Evolutionary conservation across 2,113 vertebrate genomes (phyloP).

Genomic region (Nothocercus julius): DNA sequence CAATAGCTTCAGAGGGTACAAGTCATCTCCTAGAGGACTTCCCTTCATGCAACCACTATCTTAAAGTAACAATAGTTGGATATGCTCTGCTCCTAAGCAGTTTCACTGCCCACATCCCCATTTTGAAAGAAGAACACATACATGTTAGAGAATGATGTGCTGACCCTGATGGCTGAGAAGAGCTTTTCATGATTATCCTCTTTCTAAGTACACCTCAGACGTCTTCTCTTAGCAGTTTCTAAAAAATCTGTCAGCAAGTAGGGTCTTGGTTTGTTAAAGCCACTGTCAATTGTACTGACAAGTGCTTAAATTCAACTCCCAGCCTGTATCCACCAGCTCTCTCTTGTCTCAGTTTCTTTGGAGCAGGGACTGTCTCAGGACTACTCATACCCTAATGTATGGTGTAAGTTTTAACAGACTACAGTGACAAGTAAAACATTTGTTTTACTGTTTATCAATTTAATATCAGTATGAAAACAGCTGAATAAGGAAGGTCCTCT

Average conservation of each 20-base stretch:
- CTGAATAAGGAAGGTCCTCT: neutral
- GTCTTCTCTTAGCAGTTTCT: neutral
- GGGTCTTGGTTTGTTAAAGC: neutral
- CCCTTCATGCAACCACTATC: neutral
- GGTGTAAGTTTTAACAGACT: neutral
- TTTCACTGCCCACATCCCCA: neutral
- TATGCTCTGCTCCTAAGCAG: neutral
- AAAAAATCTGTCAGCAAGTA: neutral
- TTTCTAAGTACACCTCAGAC: neutral
- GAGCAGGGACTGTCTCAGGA: neutral
- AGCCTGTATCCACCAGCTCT: neutral
- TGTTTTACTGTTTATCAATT: neutral
- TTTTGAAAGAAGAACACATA: neutral
- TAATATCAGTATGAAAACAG: neutral
- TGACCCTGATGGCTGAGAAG: neutral
- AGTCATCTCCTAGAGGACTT: neutral
- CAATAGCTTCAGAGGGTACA: fast-evolving
- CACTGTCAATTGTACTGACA: neutral
- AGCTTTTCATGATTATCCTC: neutral
- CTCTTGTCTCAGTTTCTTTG: neutral
- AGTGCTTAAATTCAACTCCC: neutral
- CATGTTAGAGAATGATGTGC: neutral
- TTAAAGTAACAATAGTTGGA: fast-evolving
- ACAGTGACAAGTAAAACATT: neutral
- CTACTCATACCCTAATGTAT: neutral